A percentile compares a stretch with the other conserved stretches of the same genome.
phyloP scores from a whole-genome alignment of 2,888 invertebrate species.

The Stictocephala bisonia region DNA sequence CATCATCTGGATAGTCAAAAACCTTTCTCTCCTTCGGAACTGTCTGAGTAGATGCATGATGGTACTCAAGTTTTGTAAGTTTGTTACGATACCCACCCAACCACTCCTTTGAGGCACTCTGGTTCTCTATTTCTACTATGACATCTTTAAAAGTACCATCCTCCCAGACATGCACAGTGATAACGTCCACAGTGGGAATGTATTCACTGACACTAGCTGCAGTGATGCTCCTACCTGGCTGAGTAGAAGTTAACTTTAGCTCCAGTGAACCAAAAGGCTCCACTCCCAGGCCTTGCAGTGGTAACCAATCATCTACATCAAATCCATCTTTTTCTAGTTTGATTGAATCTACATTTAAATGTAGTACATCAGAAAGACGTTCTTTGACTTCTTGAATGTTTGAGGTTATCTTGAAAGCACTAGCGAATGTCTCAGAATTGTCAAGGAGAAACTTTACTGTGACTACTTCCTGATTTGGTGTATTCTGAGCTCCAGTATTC shows the following conservation, averaged over 20 bases:
- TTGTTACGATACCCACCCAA: conserved; percentile 84
- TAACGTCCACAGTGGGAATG: conserved; percentile 66
- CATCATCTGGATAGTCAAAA: conserved; percentile 39
- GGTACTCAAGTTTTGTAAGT: conserved; percentile 76
- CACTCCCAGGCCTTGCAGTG: conserved; percentile 61
- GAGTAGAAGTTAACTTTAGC: conserved; percentile 50
- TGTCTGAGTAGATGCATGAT: conserved; percentile 83
- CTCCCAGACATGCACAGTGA: conserved; percentile 68
- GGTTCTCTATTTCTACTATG: conserved; percentile 71
- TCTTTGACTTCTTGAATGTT: conserved; percentile 55
- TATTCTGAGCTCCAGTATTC: conserved; percentile 38
- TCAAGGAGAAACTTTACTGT: conserved; percentile 56
- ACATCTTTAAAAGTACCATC: conserved; percentile 66
- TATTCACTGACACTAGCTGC: conserved; percentile 45
- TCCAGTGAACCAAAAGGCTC: conserved; percentile 60
- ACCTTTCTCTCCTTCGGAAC: conserved; percentile 31
- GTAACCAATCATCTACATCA: conserved; percentile 58
- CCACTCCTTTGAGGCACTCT: conserved; percentile 77
- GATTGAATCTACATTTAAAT: conserved; percentile 51
- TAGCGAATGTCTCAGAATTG: conserved; percentile 53
- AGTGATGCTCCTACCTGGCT: conserved; percentile 31
- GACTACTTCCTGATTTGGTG: conserved; percentile 50
- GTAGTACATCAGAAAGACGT: conserved; percentile 54
- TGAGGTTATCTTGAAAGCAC: conserved; percentile 54
- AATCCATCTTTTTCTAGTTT: conserved; percentile 58